Evolutionary conservation across 2,888 invertebrate species (phyloP).

Genomic region (Drosophila mimica): DNA sequence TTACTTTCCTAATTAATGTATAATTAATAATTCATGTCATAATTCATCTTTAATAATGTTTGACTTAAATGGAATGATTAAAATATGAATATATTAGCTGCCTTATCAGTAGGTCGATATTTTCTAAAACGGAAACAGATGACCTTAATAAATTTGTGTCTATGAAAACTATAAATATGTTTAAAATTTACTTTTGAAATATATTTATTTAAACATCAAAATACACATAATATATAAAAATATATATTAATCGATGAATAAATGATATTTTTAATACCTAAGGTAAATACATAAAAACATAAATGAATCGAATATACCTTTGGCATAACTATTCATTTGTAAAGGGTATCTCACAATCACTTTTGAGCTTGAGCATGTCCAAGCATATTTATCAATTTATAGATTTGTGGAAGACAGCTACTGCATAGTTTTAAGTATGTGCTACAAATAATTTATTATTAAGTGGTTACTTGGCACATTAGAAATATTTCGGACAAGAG

Average conservation of each 20-base stretch:
- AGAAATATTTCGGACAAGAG: conserved; percentile 33
- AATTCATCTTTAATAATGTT: not conserved
- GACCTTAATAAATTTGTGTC: not conserved
- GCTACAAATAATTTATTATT: conserved; percentile 12
- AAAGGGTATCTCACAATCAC: not conserved
- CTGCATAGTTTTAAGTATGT: not conserved
- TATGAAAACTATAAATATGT: not conserved
- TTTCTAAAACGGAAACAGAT: not conserved
- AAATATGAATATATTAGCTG: not conserved
- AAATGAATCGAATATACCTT: not conserved
- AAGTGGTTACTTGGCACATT: conserved; percentile 23
- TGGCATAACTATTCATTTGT: not conserved
- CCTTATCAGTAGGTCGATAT: conserved; percentile 14
- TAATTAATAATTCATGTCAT: not conserved
- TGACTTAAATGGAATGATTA: conserved; percentile 1
- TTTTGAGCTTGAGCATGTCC: conserved; percentile 10
- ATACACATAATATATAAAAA: not conserved
- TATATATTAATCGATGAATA: no score
- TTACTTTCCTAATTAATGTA: conserved; percentile 9
- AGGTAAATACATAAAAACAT: not conserved
- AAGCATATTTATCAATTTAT: conserved; percentile 52
- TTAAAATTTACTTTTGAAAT: not conserved
- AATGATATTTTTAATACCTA: not conserved
- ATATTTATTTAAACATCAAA: not conserved
- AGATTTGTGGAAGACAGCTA: not conserved